Percentiles rank a stretch among this genome's conserved stretches.
Conservation (phyloP, 2,888 invertebrate genomes). For the Macrophya alboannulata region DNA sequence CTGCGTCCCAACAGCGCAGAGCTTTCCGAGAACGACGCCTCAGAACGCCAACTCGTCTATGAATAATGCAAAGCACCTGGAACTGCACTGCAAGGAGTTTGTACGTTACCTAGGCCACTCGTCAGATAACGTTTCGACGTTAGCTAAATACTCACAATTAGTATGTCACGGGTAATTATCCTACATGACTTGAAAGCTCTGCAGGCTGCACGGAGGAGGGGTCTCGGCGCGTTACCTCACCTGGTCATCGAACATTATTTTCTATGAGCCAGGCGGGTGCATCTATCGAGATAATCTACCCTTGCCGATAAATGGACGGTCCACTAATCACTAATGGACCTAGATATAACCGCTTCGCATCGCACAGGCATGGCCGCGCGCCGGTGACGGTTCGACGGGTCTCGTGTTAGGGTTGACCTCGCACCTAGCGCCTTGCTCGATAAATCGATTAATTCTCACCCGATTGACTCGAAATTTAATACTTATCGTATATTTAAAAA, state of each 20-base stretch:
- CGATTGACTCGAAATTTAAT: slow-evolving; percentile 53
- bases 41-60: not conserved
- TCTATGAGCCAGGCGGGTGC: slow-evolving; percentile 31
- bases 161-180: not conserved
- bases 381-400: not conserved
- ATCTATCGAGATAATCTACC: slow-evolving; percentile 51
- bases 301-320: slow-evolving; percentile 44
- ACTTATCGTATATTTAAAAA: slow-evolving; percentile 42
- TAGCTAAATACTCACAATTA: not conserved
- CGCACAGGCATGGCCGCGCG: slow-evolving; percentile 24
- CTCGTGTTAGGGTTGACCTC: slow-evolving; percentile 35
- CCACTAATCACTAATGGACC: slow-evolving; percentile 52
- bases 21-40: slow-evolving; percentile 16
- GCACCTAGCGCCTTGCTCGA: not conserved
- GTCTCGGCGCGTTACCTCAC: not conserved
- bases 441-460: slow-evolving; percentile 53
- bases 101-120: not conserved
- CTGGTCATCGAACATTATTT: not conserved
- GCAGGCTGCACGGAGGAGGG: not conserved
- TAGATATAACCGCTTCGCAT: slow-evolving; percentile 24
- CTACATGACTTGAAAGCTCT: not conserved
- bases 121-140: slow-evolving; percentile 24
- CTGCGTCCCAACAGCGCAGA: not conserved
- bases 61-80: slow-evolving; percentile 22
- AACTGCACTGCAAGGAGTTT: slow-evolving; percentile 17